phyloP scores from a whole-genome alignment of 2,113 vertebrate species.

The Platichthys stellatus region DNA sequence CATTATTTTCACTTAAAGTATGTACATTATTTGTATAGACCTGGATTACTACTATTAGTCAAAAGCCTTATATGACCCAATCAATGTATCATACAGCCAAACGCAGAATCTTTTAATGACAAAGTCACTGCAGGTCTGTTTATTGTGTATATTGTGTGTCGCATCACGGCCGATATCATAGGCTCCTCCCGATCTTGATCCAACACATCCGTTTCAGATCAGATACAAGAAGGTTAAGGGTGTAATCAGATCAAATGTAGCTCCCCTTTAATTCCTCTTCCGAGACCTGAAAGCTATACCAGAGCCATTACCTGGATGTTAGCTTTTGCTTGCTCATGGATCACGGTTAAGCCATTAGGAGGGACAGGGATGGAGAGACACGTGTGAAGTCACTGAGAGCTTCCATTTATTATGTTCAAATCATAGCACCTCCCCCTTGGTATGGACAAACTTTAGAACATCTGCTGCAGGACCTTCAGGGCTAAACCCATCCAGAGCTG shows the following conservation, averaged over 20 bases:
- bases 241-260: constrained; percentile 18
- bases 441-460: constrained; percentile 25
- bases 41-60: neutral
- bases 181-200: neutral
- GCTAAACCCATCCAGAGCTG: constrained; percentile 5
- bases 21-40: neutral
- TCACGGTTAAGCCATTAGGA: constrained; percentile 43
- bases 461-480: constrained; percentile 23
- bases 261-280: neutral
- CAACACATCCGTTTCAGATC: neutral
- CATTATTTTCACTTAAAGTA: neutral
- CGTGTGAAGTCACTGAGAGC: constrained; percentile 35
- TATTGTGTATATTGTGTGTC: neutral
- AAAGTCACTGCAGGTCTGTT: neutral
- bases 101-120: neutral
- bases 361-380: constrained; percentile 12
- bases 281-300: constrained; percentile 11
- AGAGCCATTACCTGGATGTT: constrained; percentile 23
- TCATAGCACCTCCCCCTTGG: constrained; percentile 4
- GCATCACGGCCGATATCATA: neutral
- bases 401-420: constrained; percentile 44
- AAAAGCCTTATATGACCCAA: no score
- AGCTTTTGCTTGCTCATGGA: constrained; percentile 39
- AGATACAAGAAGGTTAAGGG: constrained; percentile 4
- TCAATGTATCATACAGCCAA: no score